phyloP scores from a whole-genome alignment of 2,113 vertebrate genomes.

The Lampris incognitus region DNA sequence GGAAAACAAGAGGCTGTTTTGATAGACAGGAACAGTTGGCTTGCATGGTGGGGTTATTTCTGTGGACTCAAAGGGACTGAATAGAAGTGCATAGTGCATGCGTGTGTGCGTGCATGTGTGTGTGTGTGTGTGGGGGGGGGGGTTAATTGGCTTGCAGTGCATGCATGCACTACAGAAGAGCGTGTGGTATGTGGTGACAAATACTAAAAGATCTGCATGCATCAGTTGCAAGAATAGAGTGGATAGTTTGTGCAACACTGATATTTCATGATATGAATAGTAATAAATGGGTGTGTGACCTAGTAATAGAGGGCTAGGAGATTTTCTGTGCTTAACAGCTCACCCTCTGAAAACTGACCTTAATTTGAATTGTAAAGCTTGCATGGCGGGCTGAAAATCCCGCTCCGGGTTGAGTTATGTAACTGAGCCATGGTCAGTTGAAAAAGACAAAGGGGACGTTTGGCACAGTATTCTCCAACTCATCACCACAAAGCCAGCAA shows the following conservation, averaged over 20 bases:
- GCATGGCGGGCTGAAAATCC: constrained; percentile 44
- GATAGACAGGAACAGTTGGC: constrained; percentile 8
- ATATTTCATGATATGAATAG: constrained; percentile 17
- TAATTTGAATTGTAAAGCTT: constrained; percentile 23
- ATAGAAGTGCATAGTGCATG: constrained; percentile 37
- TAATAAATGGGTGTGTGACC: background rate
- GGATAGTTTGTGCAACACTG: constrained; percentile 21
- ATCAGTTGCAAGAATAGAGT: constrained; percentile 27
- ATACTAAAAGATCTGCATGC: constrained; percentile 4
- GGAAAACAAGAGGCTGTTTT: background rate
- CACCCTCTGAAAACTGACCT: background rate
- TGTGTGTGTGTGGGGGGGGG: background rate
- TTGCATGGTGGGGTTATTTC: background rate
- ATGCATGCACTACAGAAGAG: background rate
- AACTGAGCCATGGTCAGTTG: constrained; percentile 6
- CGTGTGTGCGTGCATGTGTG: background rate
- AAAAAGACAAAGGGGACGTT: constrained; percentile 3
- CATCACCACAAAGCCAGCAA: no score
- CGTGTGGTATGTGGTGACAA: constrained; percentile 69
- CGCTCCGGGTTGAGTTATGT: constrained; percentile 41
- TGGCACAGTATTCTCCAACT: no score
- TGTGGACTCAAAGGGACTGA: constrained; percentile 27
- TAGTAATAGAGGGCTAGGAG: background rate
- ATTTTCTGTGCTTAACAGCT: background rate
- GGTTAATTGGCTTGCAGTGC: constrained; percentile 16